Evolutionary conservation across 2,113 vertebrate genomes (phyloP).

Genomic region (Tragelaphus buxtoni): DNA sequence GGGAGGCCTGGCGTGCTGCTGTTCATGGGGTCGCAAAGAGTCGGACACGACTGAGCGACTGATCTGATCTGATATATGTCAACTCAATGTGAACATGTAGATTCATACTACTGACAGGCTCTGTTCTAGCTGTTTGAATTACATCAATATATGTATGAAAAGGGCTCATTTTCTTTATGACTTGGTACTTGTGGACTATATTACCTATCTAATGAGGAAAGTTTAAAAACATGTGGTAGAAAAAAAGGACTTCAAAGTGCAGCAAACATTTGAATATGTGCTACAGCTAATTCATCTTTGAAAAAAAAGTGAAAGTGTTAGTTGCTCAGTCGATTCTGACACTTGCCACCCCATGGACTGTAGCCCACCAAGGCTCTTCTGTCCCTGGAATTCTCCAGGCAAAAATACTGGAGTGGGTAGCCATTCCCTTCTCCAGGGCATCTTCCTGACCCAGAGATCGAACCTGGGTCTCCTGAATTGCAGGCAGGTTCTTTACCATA

Average conservation of each 20-base stretch:
- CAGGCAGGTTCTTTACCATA: background rate
- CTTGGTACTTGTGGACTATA: background rate
- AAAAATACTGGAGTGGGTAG: background rate
- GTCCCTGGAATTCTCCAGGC: background rate
- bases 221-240: background rate
- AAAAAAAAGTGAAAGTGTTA: background rate
- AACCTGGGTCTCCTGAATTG: background rate
- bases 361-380: background rate
- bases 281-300: background rate
- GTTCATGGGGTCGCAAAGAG: too few relatives aligned
- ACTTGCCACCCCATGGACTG: background rate
- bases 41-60: too few relatives aligned
- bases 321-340: background rate
- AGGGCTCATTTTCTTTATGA: background rate
- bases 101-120: background rate
- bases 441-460: background rate
- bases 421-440: background rate
- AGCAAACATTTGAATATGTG: background rate
- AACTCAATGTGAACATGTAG: background rate
- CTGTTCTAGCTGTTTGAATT: background rate
- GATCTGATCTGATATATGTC: background rate
- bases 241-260: background rate
- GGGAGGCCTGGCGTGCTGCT: too few relatives aligned
- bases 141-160: background rate
- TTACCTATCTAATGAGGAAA: background rate